These are phyloP conservation scores for Gandaritis pyraliata DNA, from an alignment of 2,888 invertebrate species.

Conservation along the genomic window DNA sequence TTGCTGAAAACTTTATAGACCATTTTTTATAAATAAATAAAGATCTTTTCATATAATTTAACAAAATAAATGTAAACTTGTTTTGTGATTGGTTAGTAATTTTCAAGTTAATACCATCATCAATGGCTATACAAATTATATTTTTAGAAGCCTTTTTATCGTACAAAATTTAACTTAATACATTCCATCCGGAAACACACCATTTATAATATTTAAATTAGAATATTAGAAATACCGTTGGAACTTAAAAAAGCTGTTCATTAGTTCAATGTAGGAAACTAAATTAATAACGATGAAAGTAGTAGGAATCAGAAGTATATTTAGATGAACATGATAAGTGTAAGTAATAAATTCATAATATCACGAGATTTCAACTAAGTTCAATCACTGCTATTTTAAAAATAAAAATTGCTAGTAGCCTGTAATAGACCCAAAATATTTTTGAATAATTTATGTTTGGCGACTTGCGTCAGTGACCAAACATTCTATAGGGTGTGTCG, in stretches of 20 bases:
- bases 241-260: conserved; percentile 15
- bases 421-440: conserved; percentile 51
- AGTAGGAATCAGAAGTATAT: too few relatives aligned
- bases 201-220: too few relatives aligned
- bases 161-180: too few relatives aligned
- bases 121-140: too few relatives aligned
- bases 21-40: background rate
- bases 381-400: conserved; percentile 46
- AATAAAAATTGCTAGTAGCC: conserved; percentile 41
- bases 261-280: conserved; percentile 38
- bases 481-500: conserved; percentile 40
- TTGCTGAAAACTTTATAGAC: conserved; percentile 30
- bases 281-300: background rate
- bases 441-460: conserved; percentile 55
- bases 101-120: too few relatives aligned
- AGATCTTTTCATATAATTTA: too few relatives aligned
- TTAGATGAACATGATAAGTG: conserved; percentile 25
- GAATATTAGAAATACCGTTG: too few relatives aligned
- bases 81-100: too few relatives aligned
- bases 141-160: too few relatives aligned
- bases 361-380: conserved; percentile 40
- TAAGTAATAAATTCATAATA: conserved; percentile 32
- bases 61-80: too few relatives aligned
- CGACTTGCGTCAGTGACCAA: conserved; percentile 59
- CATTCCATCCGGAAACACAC: too few relatives aligned